phyloP scores from a whole-genome alignment of 1,140 invertebrate species.

The Subanguina moxae region DNA sequence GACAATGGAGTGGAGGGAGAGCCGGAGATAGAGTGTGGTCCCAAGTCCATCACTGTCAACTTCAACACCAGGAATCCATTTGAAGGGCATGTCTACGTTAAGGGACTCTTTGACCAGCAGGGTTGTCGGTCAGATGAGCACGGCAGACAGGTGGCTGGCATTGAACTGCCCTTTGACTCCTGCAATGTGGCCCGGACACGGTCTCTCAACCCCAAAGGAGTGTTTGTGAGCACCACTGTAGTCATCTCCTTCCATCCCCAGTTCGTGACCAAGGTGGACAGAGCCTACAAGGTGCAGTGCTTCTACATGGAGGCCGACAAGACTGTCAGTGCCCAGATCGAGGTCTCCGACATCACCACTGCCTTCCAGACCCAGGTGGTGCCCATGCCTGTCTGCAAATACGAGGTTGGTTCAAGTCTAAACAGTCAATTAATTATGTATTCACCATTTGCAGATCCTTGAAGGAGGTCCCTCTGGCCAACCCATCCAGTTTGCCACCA shows the following conservation, averaged over 20 bases:
- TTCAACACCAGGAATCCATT: constrained; percentile 60
- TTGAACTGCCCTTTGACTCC: constrained; percentile 58
- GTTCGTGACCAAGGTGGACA: constrained; percentile 59
- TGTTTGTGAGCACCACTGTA: constrained; percentile 58
- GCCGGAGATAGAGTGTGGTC: constrained; percentile 54
- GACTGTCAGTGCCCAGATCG: constrained; percentile 55
- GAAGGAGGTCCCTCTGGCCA: constrained; percentile 58
- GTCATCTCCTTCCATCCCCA: constrained; percentile 57
- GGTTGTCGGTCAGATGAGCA: constrained; percentile 58
- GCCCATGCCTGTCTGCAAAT: constrained; percentile 58
- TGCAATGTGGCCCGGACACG: constrained; percentile 59
- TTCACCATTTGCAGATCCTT: constrained; percentile 41
- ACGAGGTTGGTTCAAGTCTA: constrained; percentile 42
- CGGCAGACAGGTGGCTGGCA: constrained; percentile 58
- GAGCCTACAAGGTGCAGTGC: constrained; percentile 58
- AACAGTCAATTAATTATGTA: background rate
- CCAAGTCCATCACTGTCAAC: constrained; percentile 58
- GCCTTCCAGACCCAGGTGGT: constrained; percentile 59
- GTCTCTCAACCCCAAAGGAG: constrained; percentile 56
- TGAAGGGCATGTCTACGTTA: constrained; percentile 59
- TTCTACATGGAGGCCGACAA: constrained; percentile 61
- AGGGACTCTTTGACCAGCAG: constrained; percentile 57
- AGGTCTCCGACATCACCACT: constrained; percentile 59
- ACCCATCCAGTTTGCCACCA: constrained; percentile 58
- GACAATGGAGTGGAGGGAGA: constrained; percentile 55